Percentiles rank a stretch among this genome's conserved stretches.
phyloP scores from a whole-genome alignment of 2,113 vertebrate genomes.

The Pelusios castaneus region DNA sequence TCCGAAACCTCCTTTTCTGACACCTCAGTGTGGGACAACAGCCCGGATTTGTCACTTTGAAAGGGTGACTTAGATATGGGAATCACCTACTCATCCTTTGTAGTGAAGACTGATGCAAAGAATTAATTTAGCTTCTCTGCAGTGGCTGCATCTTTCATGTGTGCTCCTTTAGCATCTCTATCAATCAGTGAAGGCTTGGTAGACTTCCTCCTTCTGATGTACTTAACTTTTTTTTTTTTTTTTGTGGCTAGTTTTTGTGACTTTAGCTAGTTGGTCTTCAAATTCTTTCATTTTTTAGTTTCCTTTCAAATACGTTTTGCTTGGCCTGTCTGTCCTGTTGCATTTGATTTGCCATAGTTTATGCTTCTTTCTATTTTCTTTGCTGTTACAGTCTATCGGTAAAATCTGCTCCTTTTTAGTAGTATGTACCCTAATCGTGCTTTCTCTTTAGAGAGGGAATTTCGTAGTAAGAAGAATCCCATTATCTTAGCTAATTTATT shows the following conservation, averaged over 20 bases:
- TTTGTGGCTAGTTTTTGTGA: neutral
- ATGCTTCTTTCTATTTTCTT: neutral
- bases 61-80: neutral
- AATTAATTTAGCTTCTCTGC: neutral
- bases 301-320: neutral
- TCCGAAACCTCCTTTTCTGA: neutral
- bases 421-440: rapidly evolving
- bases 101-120: neutral
- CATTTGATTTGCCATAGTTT: neutral
- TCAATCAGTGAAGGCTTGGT: neutral
- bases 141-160: neutral
- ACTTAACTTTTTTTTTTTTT: neutral
- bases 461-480: rapidly evolving
- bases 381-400: neutral
- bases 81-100: neutral
- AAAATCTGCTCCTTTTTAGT: neutral
- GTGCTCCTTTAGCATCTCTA: neutral
- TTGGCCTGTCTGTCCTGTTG: neutral
- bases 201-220: neutral
- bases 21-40: neutral
- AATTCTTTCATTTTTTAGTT: neutral
- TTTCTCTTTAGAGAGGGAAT: neutral
- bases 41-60: neutral
- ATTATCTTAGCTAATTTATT: too few species aligned
- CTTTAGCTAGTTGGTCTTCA: neutral